A percentile compares a stretch with the other conserved stretches of the same genome.
Evolutionary conservation across 1,140 invertebrate species (phyloP).

Genomic region (Leptinotarsa defecta): DNA sequence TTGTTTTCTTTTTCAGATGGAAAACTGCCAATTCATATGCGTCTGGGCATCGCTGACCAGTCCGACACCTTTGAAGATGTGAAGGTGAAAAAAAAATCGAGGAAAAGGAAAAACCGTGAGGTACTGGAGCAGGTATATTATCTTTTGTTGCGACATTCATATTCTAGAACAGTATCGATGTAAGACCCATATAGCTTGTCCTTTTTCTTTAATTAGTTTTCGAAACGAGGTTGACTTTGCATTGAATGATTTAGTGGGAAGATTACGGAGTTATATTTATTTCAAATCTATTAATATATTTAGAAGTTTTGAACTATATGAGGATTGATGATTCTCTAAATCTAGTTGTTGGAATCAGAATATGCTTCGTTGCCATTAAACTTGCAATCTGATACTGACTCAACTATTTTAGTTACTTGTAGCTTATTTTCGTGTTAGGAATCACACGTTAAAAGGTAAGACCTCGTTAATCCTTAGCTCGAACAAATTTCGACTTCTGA

Average conservation of each 20-base stretch:
- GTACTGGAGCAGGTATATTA: constrained; percentile 53
- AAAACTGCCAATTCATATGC: constrained; percentile 51
- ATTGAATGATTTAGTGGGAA: background rate
- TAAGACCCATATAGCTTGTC: constrained; percentile 19
- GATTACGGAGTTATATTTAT: no score
- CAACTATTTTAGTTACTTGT: no score
- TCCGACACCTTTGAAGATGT: constrained; percentile 36
- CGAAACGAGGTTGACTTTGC: background rate
- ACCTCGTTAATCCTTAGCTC: no score
- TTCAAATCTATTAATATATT: no score
- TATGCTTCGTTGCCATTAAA: no score
- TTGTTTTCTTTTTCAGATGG: constrained; percentile 38
- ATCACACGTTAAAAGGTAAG: no score
- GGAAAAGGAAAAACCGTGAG: constrained; percentile 42
- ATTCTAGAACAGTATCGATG: constrained; percentile 26
- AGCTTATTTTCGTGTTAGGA: no score
- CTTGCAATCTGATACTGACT: no score
- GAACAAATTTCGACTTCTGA: no score
- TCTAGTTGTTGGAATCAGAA: no score
- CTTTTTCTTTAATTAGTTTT: constrained; percentile 5
- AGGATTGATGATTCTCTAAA: no score
- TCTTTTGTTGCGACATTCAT: constrained; percentile 43
- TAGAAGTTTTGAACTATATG: no score
- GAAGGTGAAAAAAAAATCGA: constrained; percentile 38
- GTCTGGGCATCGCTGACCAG: constrained; percentile 43